A percentile compares a stretch with the other conserved stretches of the same genome.
phyloP scores from a whole-genome alignment of 2,797 vertebrate species.

The Chaetophractus vellerosus region DNA sequence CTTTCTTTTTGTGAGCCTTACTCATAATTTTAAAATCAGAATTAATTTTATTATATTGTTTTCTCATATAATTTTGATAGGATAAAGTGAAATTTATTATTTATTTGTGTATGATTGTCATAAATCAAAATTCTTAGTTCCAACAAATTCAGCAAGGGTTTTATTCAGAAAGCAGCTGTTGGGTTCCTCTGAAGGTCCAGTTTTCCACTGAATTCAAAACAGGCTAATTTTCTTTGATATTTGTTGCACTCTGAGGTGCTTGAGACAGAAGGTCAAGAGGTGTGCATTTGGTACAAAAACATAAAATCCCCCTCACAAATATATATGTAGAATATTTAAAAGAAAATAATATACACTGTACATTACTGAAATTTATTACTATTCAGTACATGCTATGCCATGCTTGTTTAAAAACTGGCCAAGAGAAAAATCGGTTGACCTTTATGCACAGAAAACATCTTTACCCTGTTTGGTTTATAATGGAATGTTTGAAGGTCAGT shows the following conservation, averaged over 20 bases:
- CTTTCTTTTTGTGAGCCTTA: not conserved
- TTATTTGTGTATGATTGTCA: not conserved
- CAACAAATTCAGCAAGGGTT: not conserved
- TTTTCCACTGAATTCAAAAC: slow-evolving; percentile 34
- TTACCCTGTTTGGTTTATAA: slow-evolving; percentile 13
- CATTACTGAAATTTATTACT: slow-evolving; percentile 40
- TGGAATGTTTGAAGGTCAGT: slow-evolving; percentile 60
- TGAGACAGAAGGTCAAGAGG: not conserved
- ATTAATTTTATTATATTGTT: slow-evolving; percentile 2
- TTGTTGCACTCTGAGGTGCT: slow-evolving; percentile 38
- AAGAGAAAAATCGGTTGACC: slow-evolving; percentile 55
- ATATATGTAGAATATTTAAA: slow-evolving; percentile 2
- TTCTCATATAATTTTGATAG: slow-evolving; percentile 23
- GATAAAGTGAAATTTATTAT: not conserved
- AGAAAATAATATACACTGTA: not conserved
- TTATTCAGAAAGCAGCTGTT: not conserved
- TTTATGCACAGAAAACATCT: slow-evolving; percentile 56
- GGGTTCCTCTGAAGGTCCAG: not conserved
- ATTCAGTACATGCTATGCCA: not conserved
- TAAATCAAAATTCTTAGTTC: not conserved
- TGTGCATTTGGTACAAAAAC: slow-evolving; percentile 5
- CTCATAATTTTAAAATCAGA: not conserved
- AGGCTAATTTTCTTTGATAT: not conserved
- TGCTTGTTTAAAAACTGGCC: slow-evolving; percentile 47
- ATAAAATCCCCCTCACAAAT: not conserved